Base-by-base conservation (phyloP, 2,113 vertebrate genomes). In the Anthoscopus minutus region DNA sequence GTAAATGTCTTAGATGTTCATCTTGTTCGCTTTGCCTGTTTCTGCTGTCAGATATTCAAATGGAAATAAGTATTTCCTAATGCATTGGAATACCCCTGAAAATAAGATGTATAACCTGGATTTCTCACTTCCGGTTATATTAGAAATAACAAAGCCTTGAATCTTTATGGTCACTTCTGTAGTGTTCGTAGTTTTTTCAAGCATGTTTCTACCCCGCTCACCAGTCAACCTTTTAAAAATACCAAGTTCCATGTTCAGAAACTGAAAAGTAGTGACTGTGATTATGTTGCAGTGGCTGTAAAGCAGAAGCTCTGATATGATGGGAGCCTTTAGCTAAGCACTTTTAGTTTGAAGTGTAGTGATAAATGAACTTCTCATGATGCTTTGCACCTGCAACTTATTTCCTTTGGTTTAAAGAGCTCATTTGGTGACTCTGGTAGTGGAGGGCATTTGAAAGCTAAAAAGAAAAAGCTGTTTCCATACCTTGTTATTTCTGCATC, bases 351-450 rank as follows among this genome's bases (percentile, higher is more conserved):
- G 56, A 77, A 95, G 82, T 65, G 58, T 54, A 18, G n/a, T 51
- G 82, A 44, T 83, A 77, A 94, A 81, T 6, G 21, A 77, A 53
- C 67, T 93, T 87, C 12, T 87, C 50, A 70, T 86, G 86, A 16
- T 60, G 53, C 62, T 79, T 51, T 86, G 58, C 82, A 92, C 76
- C 71, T 88, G 76, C 86, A 80, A 10, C 21, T 6, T 24, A 13
- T 88, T 94, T 85, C 67, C 56, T 93, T 86, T 56, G 50, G 60
- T 72, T 90, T 70, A 77, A 93, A 67, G 56, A 92, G 88, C 42
- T 83, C 35, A 10, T 62, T 42, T 77, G 50, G 71, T 40, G 45
- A 15, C 67, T 51, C 2, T 66, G 37, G 42, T 28, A 56, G 64
- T 61, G 48, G 80, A 62, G 57, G 64, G 50, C 62, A 37, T 62